phyloP scores from a whole-genome alignment of 2,888 invertebrate species.

The Folsomia candida region DNA sequence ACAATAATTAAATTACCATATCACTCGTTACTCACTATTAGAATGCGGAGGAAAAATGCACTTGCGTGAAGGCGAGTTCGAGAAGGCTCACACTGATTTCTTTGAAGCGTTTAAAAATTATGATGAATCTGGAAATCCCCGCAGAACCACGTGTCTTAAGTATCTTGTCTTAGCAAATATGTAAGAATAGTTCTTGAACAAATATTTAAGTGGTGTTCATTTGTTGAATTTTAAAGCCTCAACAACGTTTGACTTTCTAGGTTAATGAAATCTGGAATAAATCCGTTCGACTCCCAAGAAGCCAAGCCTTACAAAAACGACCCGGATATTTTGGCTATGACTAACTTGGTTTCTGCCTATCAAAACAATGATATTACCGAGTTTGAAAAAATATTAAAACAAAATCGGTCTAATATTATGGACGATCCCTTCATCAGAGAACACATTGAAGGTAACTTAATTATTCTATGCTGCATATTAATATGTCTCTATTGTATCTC shows the following conservation, averaged over 20 bases:
- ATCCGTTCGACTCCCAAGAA: constrained; percentile 99
- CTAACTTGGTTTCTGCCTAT: constrained; percentile 88
- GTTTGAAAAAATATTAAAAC: constrained; percentile 92
- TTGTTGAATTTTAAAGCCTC: no score
- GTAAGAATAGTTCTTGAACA: constrained; percentile 61
- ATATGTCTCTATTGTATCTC: no score
- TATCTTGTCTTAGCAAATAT: constrained; percentile 98
- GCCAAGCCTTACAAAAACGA: constrained; percentile 99
- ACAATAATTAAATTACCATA: constrained; percentile 14
- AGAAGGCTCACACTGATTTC: constrained; percentile 98
- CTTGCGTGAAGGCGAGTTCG: constrained; percentile 95
- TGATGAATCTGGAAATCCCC: constrained; percentile 95
- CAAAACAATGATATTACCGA: constrained; percentile 98
- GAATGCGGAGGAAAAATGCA: constrained; percentile 99
- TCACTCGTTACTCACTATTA: no score
- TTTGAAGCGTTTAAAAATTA: constrained; percentile 99
- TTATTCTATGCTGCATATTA: not conserved
- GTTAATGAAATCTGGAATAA: constrained; percentile 99
- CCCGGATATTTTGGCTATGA: constrained; percentile 98
- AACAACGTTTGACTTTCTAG: constrained; percentile 56
- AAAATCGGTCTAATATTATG: constrained; percentile 94
- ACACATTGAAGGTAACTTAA: constrained; percentile 80
- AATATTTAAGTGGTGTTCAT: no score
- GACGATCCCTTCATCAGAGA: constrained; percentile 98
- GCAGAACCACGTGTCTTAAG: constrained; percentile 94